These are phyloP conservation scores for Mesocricetus auratus DNA, from an alignment of 2,113 vertebrate genomes.

Conservation along the genomic window DNA sequence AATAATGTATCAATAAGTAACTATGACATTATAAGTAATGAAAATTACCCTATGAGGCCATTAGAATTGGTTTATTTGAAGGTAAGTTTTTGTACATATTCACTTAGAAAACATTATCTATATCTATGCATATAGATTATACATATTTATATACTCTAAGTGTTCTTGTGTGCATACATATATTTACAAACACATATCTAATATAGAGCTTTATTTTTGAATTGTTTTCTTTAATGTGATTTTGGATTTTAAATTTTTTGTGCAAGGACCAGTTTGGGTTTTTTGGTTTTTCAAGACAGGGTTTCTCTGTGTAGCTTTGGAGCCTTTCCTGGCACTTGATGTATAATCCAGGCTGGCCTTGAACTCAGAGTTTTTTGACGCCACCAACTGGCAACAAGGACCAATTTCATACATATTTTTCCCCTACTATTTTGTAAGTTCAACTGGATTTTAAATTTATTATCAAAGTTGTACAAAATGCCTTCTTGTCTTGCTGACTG, in stretches of 20 bases:
- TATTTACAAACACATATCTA: background rate
- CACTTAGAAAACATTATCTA: background rate
- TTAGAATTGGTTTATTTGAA: background rate
- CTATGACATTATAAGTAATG: too few relatives aligned
- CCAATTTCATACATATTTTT: background rate
- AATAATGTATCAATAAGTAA: too few relatives aligned
- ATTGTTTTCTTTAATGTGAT: background rate
- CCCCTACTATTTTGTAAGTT: background rate
- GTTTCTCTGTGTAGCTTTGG: too few relatives aligned
- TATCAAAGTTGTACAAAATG: too few relatives aligned
- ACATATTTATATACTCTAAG: too few relatives aligned
- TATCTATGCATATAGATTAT: background rate
- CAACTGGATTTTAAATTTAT: background rate
- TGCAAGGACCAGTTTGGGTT: background rate
- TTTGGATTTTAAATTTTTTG: background rate
- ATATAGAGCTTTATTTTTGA: background rate
- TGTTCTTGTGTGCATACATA: background rate
- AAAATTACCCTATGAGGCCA: too few relatives aligned
- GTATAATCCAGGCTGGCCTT: too few relatives aligned
- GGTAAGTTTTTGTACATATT: background rate
- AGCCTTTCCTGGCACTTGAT: too few relatives aligned
- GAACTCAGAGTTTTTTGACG: too few relatives aligned
- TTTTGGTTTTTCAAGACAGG: too few relatives aligned
- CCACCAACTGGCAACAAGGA: too few relatives aligned
- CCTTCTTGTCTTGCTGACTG: too few relatives aligned